These are phyloP conservation scores for Euplagia quadripunctaria DNA, from an alignment of 2,888 invertebrate species.

Conservation along the genomic window DNA sequence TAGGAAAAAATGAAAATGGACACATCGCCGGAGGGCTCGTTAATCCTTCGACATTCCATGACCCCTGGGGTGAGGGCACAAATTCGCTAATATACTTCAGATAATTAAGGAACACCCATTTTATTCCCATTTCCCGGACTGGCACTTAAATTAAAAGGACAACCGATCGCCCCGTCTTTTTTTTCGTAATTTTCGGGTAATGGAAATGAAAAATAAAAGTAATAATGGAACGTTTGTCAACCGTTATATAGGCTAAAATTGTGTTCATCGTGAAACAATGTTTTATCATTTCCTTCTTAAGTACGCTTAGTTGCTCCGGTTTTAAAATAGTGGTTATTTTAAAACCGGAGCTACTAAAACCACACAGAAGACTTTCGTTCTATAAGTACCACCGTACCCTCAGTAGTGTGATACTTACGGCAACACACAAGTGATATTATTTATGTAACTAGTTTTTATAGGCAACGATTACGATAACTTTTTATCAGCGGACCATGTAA, in stretches of 20 bases:
- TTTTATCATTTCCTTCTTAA: neutral
- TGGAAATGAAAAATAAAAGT: neutral
- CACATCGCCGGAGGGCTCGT: constrained; percentile 44
- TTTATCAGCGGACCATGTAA: neutral
- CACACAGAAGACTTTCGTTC: neutral
- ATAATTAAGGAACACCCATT: constrained; percentile 46
- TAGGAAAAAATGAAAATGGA: constrained; percentile 50
- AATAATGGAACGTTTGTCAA: neutral
- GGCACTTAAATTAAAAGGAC: constrained; percentile 34
- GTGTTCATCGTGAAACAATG: neutral
- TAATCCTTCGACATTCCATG: constrained; percentile 56
- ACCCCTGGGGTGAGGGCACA: constrained; percentile 28
- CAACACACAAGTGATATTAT: neutral
- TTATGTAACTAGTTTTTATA: neutral
- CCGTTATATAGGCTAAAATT: neutral
- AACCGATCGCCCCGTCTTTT: constrained; percentile 23
- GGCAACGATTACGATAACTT: neutral
- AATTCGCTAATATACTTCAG: constrained; percentile 46
- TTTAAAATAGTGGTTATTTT: neutral
- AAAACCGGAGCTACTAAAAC: no score
- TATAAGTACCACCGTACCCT: neutral
- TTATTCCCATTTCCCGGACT: constrained; percentile 36
- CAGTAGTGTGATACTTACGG: neutral
- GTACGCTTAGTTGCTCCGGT: neutral
- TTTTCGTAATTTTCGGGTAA: constrained; percentile 6